Base-by-base conservation (phyloP, 2,888 invertebrate genomes). In the Orthosia gothica region DNA sequence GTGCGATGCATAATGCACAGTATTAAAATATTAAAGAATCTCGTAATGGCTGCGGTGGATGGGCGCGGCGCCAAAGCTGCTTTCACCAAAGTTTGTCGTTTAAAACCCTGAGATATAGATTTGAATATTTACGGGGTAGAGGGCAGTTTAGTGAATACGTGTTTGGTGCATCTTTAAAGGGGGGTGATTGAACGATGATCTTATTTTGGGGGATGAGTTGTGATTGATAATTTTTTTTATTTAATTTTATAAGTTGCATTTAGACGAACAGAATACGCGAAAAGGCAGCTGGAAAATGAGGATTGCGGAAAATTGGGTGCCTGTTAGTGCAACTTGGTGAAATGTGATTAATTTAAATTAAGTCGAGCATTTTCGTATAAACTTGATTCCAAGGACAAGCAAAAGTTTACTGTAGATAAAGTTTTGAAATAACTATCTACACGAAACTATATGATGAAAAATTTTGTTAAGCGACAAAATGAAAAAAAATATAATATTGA, bases 1-100 rank as follows among this genome's bases (percentile, higher is more conserved):
- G 91, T 90, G 91, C 89, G 74, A 92, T 93, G 93, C 92, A 94
- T 93, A 90, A 93, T 94, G 91, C 93, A 92, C 87, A 88, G 91
- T 92, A 93, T 94, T 94, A 94, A 94, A 93, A 93, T 94, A 93
- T 94, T 93, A 93, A 93, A 93, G 92, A 92, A 93, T 92, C 87
- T 89, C 89, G 91, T 91, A 91, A 91, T 91, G 89, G 91, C 84
- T 77, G 89, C 75, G 86, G 89, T 84, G 83, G 83, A 85, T 87
- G 92, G 93, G 93, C 92, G 89, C 82, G 64, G 72, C 85, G 93
- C 94, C 94, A 93, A 91, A 91, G 74, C 68, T 74, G 88, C 86
- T 90, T 88, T 89, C 87, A 83, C 89, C 90, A 87, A 89, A 89
- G 86, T 88, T 89, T 86, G 86, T 87, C 89, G 84, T 89, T 92